These are phyloP conservation scores for Serinus canaria DNA, from an alignment of 2,113 vertebrate genomes.

Conservation along the genomic window DNA sequence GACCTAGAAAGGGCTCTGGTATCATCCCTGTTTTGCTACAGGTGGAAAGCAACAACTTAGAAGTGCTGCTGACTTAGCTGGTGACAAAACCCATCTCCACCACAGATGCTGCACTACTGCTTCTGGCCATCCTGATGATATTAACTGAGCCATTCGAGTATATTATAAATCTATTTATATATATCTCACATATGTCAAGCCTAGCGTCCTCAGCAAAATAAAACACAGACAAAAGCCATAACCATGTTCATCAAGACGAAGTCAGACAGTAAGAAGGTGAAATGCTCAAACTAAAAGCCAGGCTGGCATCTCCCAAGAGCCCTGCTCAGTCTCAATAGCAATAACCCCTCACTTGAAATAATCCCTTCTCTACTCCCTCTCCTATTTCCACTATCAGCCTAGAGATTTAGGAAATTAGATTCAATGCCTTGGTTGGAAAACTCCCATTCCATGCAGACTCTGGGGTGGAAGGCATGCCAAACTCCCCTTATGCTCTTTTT, in stretches of 20 bases:
- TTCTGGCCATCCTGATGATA: background rate
- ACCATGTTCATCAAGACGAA: background rate
- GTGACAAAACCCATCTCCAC: background rate
- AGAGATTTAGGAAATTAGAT: background rate
- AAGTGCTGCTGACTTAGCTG: background rate
- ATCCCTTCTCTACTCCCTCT: background rate
- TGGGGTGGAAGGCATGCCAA: background rate
- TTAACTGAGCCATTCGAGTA: background rate
- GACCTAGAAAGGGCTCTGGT: background rate
- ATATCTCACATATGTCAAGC: background rate
- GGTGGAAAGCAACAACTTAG: background rate
- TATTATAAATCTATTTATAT: background rate
- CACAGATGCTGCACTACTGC: background rate
- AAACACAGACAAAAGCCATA: background rate
- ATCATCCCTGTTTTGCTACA: background rate
- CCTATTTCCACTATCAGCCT: background rate
- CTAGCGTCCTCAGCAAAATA: background rate
- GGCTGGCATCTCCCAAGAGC: background rate
- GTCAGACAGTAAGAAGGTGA: background rate
- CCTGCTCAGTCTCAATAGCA: background rate
- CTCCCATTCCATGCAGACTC: background rate
- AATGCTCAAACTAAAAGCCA: background rate
- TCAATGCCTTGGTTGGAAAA: background rate
- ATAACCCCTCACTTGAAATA: background rate
- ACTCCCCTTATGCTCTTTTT: background rate